These are phyloP conservation scores for Meloidogyne floridensis DNA, from an alignment of 1,140 invertebrate genomes.

Conservation along the genomic window DNA sequence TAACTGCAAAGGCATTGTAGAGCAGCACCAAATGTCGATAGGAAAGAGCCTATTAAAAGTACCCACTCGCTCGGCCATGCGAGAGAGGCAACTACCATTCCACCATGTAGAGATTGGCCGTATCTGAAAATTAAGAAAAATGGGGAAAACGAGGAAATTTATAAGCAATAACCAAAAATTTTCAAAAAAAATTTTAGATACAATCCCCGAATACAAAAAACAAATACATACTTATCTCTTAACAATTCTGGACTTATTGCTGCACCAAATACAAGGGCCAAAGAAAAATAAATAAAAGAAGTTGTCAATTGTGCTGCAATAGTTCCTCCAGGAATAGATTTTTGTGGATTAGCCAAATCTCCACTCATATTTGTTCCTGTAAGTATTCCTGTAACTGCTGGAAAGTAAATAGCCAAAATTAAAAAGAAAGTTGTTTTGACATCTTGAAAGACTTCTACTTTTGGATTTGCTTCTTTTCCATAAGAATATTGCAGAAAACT, in stretches of 20 bases:
- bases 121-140: constrained; percentile 36
- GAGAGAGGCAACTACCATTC: constrained; percentile 62
- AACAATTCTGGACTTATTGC: constrained; percentile 55
- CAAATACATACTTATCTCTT: constrained; percentile 55
- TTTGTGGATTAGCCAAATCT: constrained; percentile 94
- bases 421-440: constrained; percentile 93
- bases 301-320: constrained; percentile 95
- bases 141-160: not conserved
- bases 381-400: constrained; percentile 98
- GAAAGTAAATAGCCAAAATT: constrained; percentile 97
- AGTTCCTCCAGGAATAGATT: constrained; percentile 95
- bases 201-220: not conserved
- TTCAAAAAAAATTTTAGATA: not conserved
- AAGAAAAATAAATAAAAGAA: constrained; percentile 78
- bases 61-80: constrained; percentile 82
- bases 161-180: not conserved
- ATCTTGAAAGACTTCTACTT: constrained; percentile 70
- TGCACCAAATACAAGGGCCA: constrained; percentile 61
- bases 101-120: constrained; percentile 54
- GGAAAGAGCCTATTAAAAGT: constrained; percentile 91
- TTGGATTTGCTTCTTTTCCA: constrained; percentile 40
- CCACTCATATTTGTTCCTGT: constrained; percentile 75
- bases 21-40: constrained; percentile 95
- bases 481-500: constrained; percentile 40
- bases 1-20: constrained; percentile 79